Evolutionary conservation across 2,888 invertebrate species (phyloP), one percentile per base, ranked within the genome.

Genomic region (Orthosia gracilis): DNA sequence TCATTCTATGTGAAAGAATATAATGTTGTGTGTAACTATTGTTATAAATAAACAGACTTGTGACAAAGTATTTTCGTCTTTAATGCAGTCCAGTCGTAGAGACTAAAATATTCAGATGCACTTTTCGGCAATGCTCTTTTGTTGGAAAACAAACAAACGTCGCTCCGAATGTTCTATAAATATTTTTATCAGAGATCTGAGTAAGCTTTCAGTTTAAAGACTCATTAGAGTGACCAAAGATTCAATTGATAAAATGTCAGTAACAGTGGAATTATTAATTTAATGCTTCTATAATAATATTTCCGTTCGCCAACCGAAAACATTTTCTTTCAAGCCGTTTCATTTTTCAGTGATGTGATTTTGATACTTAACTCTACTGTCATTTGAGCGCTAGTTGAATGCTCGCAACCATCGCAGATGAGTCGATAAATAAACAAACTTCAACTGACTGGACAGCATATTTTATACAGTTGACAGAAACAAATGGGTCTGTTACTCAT

Each of bases 391-490:
- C 62, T 52, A 13, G 18, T 58, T 13, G 4, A 21, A 59, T 5
- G 2, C 59, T 18, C 21, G 21, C 52, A 18, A 73, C 67, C 49
- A 52, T 62, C 50, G 15, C 40, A 31, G 47, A 52, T 62, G 40
- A 54, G 17, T 82, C 69, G 18, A 78, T 78, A 68, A 75, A 79
- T 75, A 82, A 82, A 72, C 70, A 55, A 64, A 64, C 23, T 74
- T 74, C 70, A 55, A 21, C 57, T 49, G 66, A 83, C 83, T 63
- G 80, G 49, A 69, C 59, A 59, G 45, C 80, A 83, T 83, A 82
- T 83, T 83, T 83, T 79, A 76, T 40, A 71, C 57, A 79, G 63
- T 64, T 67, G 83, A 76, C 82, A 83, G 54, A 69, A 83, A 83
- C 83, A 79, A 83, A 82, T 82, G 66, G 71, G 45, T 57, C 26